Evolutionary conservation across 1,140 invertebrate genomes (phyloP), one percentile per base, ranked within the genome.

Genomic region (Teleopsis dalmanni): DNA sequence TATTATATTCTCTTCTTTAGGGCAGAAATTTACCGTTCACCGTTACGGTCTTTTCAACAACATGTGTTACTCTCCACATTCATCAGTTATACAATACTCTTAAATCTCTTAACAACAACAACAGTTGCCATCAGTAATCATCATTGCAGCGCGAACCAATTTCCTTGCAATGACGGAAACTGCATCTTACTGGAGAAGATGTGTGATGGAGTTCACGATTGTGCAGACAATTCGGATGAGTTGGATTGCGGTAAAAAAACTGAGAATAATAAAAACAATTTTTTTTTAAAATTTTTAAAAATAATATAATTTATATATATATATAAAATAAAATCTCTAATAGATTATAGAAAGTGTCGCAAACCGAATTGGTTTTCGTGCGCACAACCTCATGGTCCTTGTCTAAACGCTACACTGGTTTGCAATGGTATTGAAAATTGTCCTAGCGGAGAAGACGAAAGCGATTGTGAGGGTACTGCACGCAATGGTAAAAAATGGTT

Each of bases 181-280:
- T 87, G 84, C 58, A 77, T 86, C 49, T 75, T 73, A 11, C 62
- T 64, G 1, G 62, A 76, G 40, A 86, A 81, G 78, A 66, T 71
- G 46, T 87, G 84, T 63, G 83, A 87, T 59, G 76, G 77, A 14
- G 46, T 37, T 2, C 65, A 74, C 41, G 83, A 87, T 63, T 87
- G 85, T 63, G 54, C 56, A 0, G 85, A 86, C 59, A 73, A 72
- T 31, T 77, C 76, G 40, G 84, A 87, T 63, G 84, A 87, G 71
- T 47, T 69, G 35, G 59, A 78, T 44, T 86, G 84, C 60, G 76
- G 82, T 83, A 71, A 72, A 7, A 6, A n/a, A 16, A 11, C 14
- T 18, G 7, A 22, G 19, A 37, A 37, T 13, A 18, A 34, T 47
- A 8, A 19, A 18, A 31, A 9, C 35, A 31, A 31, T 10, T 23